Base-by-base conservation (phyloP, 2,113 vertebrate species). In the Chionodraco myersi region DNA sequence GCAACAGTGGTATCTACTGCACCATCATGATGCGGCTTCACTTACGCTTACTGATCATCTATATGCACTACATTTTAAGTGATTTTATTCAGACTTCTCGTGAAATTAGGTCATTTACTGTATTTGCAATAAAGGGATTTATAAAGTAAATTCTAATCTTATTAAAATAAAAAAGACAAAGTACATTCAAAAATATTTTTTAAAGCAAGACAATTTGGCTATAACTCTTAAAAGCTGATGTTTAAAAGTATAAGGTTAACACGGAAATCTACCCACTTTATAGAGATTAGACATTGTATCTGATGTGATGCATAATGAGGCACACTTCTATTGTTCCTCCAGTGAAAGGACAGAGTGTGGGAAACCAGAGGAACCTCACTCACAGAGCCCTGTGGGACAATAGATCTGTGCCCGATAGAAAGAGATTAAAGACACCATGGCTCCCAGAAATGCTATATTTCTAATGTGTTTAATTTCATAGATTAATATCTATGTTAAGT, bases 251-350 rank as follows among this genome's bases (percentile, higher is more conserved):
- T 30, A 30, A 30, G 5, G 6, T 21, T 8, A 21, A 51, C 21
- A 5, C 1, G 62, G 45, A 60, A 21, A 1, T 0, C 1, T 30
- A 7, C 10, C 3, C 16, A 58, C 11, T 21, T 74, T 26, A 48
- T 57, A 18, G 68, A 75, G 26, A 34, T 75, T 49, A 47, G 26
- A 47, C 10, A 58, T 4, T 1, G 51, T 48, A 23, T 54, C 14
- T 62, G 18, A 82, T 30, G 47, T 15, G 65, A 63, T 49, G 54
- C 57, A 60, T 58, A 72, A 85, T 58, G 26, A 68, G 75, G 36
- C 86, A 88, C 84, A 86, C 88, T 71, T 79, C 75, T 76, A 77
- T 88, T 86, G 80, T 87, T 79, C 48, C 52, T 60, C 30, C 18
- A 51, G 45, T 82, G 52, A 80, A 77, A 52, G 56, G 60, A 71